phyloP scores from a whole-genome alignment of 2,888 invertebrate genomes.

The Macrophya annulata region DNA sequence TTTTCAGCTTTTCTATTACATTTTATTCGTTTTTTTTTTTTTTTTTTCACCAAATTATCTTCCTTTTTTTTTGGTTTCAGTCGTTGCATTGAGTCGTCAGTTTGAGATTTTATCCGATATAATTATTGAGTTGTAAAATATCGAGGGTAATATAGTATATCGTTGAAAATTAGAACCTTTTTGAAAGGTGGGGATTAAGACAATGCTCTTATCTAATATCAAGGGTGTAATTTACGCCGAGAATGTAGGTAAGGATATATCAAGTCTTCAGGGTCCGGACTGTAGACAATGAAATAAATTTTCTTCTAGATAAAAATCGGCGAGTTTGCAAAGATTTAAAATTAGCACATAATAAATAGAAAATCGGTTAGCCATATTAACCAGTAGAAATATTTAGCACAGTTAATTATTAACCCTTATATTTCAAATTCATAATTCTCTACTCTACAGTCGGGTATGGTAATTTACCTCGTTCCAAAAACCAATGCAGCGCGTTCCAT shows the following conservation, averaged over 20 bases:
- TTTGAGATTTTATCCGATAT: not conserved
- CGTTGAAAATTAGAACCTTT: not conserved
- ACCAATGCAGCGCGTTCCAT: slow-evolving; percentile 14
- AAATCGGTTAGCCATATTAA: too few relatives aligned
- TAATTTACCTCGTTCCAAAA: not conserved
- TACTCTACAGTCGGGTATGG: not conserved
- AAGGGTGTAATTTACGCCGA: not conserved
- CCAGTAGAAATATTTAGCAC: too few relatives aligned
- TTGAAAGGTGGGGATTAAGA: slow-evolving; percentile 40
- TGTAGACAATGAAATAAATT: not conserved
- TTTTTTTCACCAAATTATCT: not conserved
- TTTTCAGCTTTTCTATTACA: not conserved
- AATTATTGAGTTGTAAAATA: not conserved
- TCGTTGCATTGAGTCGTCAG: not conserved
- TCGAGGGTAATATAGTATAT: slow-evolving; percentile 18
- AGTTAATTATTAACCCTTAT: not conserved
- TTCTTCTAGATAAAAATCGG: not conserved
- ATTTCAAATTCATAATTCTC: slow-evolving; percentile 10
- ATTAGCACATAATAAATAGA: not conserved
- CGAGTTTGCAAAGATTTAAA: not conserved
- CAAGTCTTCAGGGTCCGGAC: not conserved
- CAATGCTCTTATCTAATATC: not conserved
- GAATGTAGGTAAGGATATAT: too few relatives aligned
- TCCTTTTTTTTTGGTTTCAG: not conserved
- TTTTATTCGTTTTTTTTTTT: not conserved